A percentile compares a stretch with the other conserved stretches of the same genome.
These are phyloP conservation scores for Pseudococcus viburni DNA, from an alignment of 2,888 invertebrate genomes.

Conservation along the genomic window DNA sequence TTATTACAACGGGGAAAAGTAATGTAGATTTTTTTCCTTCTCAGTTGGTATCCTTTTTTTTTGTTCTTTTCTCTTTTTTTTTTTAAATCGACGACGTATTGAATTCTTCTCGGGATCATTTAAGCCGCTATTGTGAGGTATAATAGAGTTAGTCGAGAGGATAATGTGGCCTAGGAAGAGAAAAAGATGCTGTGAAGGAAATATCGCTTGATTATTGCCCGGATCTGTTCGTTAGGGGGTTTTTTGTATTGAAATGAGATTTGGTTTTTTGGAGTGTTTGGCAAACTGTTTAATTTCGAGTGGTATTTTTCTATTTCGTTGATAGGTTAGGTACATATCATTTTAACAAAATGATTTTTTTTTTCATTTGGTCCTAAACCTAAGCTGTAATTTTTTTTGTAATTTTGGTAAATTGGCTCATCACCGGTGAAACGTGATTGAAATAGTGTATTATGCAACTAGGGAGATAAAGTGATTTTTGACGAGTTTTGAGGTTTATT, in stretches of 20 bases:
- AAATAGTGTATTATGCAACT: too few relatives aligned
- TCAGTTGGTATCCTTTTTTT: conserved; percentile 11
- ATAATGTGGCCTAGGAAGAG: not conserved
- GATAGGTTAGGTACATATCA: too few relatives aligned
- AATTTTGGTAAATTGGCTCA: too few relatives aligned
- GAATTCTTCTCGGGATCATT: not conserved
- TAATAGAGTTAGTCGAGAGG: not conserved
- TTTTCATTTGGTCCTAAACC: too few relatives aligned
- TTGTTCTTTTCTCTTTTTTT: not conserved
- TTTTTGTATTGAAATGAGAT: not conserved
- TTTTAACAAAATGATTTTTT: too few relatives aligned
- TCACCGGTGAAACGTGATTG: too few relatives aligned
- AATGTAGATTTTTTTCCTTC: conserved; percentile 1
- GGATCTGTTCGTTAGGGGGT: not conserved
- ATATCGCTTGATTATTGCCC: not conserved
- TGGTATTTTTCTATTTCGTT: too few relatives aligned
- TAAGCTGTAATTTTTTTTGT: too few relatives aligned
- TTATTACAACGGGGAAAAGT: not conserved
- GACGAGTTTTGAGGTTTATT: too few relatives aligned
- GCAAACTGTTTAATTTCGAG: not conserved
- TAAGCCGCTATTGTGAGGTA: not conserved
- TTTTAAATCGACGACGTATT: not conserved
- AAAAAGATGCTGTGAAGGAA: not conserved
- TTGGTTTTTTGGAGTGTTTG: not conserved
- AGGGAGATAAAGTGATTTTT: too few relatives aligned